Percentiles rank a stretch among this genome's conserved stretches.
phyloP scores from a whole-genome alignment of 2,797 vertebrate genomes.

The Rhinogobio ventralis region DNA sequence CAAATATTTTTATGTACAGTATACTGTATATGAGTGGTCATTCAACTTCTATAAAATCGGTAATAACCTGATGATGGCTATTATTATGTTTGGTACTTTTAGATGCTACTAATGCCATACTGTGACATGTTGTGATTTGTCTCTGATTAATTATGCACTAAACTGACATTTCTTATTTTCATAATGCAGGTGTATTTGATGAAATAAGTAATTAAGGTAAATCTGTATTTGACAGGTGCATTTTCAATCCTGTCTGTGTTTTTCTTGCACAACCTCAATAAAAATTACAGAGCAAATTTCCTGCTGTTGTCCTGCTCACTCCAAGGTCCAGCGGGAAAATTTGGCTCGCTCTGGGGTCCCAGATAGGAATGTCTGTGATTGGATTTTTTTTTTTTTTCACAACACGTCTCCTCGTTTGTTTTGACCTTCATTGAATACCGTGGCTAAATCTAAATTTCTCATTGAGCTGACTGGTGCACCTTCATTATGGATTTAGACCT shows the following conservation, averaged over 20 bases:
- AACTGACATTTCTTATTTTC: background rate
- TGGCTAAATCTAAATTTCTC: background rate
- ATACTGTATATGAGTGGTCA: background rate
- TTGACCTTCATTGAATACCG: background rate
- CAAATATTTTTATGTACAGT: background rate
- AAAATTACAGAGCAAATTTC: background rate
- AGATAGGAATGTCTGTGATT: background rate
- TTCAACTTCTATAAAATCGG: background rate
- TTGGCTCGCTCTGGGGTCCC: background rate
- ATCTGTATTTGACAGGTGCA: background rate
- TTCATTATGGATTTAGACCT: slow-evolving; percentile 16
- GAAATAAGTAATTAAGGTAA: background rate
- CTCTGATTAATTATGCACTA: background rate
- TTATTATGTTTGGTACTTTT: background rate
- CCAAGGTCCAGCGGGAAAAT: background rate
- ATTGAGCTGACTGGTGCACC: background rate
- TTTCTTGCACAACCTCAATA: background rate
- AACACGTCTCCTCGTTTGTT: background rate
- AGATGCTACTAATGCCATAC: background rate
- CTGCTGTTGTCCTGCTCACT: background rate
- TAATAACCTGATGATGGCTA: too few species aligned
- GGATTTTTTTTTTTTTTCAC: background rate
- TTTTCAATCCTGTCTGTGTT: background rate
- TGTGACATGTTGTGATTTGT: slow-evolving; percentile 1
- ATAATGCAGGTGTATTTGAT: background rate